Percentiles rank a stretch among this genome's conserved stretches.
Conservation (phyloP, 2,888 invertebrate species). For the Drosophila colorata region DNA sequence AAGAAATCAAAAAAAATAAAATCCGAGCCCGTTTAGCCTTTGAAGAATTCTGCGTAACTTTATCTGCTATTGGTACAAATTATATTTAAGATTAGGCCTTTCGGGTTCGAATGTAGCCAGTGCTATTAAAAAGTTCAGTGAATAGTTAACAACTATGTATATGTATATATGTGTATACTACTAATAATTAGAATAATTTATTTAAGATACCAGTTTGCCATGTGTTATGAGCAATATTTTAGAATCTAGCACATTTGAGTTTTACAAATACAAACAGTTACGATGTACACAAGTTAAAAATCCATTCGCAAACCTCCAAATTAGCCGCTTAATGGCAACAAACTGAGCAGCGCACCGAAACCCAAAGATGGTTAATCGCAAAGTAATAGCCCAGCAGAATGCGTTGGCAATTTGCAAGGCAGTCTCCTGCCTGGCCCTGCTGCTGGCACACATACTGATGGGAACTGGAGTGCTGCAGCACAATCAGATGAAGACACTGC, state of each 20-base stretch:
- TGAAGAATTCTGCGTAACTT: slow-evolving; percentile 11
- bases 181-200: not conserved
- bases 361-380: not conserved
- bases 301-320: not conserved
- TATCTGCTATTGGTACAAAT: slow-evolving; percentile 28
- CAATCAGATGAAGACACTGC: not conserved
- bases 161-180: too few relatives aligned
- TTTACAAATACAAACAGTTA: slow-evolving; percentile 16
- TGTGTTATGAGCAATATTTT: slow-evolving; percentile 2
- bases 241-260: not conserved
- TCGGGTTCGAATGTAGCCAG: too few relatives aligned
- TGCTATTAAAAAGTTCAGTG: too few relatives aligned
- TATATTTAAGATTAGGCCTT: slow-evolving; percentile 6
- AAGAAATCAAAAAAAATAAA: slow-evolving; percentile 69
- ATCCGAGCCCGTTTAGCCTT: slow-evolving; percentile 59
- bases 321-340: slow-evolving; percentile 1
- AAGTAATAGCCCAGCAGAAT: not conserved
- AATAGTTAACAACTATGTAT: too few relatives aligned
- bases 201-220: slow-evolving; percentile 15
- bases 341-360: not conserved
- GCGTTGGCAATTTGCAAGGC: slow-evolving; percentile 5
- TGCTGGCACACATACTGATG: not conserved
- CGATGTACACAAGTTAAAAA: slow-evolving; percentile 1
- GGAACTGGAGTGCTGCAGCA: not conserved
- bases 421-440: not conserved